A percentile compares a stretch with the other conserved stretches of the same genome.
Evolutionary conservation across 92 coral and sea anemone genomes (phyloP).

Genomic region (Muricea muricata): DNA sequence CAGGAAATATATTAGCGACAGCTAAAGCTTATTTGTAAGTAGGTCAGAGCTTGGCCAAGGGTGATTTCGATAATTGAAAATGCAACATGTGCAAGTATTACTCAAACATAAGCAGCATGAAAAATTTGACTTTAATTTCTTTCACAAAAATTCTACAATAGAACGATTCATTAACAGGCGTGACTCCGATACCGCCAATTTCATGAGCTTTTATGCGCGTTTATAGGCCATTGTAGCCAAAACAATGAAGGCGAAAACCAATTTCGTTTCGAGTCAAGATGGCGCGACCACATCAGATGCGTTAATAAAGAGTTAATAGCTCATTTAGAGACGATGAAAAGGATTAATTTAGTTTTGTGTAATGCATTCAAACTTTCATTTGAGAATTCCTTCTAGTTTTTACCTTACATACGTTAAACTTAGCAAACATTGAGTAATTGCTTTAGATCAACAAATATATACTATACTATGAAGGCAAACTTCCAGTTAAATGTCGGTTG

Average conservation of each 20-base stretch:
- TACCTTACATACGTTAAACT: background rate
- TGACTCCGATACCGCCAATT: background rate
- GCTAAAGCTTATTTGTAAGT: too few species aligned
- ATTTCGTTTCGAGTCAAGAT: constrained; percentile 12
- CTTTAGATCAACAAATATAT: background rate
- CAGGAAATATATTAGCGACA: too few species aligned
- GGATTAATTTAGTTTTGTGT: background rate
- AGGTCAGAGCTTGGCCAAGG: too few species aligned
- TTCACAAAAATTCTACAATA: background rate
- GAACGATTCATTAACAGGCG: background rate
- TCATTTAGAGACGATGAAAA: background rate
- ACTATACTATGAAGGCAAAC: background rate
- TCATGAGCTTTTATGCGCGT: background rate
- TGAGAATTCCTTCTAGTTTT: background rate
- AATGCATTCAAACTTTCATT: background rate
- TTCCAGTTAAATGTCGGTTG: background rate
- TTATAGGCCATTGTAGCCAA: constrained; percentile 7
- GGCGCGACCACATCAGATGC: constrained; percentile 25
- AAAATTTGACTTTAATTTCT: background rate
- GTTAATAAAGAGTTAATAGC: constrained; percentile 28
- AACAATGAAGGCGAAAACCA: background rate
- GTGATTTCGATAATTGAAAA: background rate
- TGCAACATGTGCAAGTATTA: background rate
- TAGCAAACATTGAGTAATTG: background rate
- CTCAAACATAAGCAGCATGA: background rate